Percentiles rank a stretch among this genome's conserved stretches.
These are phyloP conservation scores for Xestia xanthographa DNA, from an alignment of 2,888 invertebrate species.

Conservation along the genomic window DNA sequence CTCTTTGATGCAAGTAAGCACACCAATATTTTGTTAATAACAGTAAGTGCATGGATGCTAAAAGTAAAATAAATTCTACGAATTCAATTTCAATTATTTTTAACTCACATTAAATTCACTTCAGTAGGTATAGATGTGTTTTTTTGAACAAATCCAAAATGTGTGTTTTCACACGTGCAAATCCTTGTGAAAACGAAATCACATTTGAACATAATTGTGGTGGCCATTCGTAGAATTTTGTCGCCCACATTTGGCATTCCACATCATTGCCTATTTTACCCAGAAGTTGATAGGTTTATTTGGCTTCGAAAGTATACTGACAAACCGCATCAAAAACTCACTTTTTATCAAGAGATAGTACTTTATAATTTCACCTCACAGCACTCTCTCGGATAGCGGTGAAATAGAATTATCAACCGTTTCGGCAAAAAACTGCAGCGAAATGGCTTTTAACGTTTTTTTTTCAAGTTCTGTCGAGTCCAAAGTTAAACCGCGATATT, in stretches of 20 bases:
- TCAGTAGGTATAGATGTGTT: too few species aligned
- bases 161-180: background rate
- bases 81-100: background rate
- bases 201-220: too few species aligned
- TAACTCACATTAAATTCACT: background rate
- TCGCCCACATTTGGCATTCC: background rate
- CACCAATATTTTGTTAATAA: conserved; percentile 35
- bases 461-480: conserved; percentile 71
- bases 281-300: background rate
- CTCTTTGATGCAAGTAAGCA: conserved; percentile 20
- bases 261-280: background rate
- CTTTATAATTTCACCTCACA: conserved; percentile 71
- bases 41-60: conserved; percentile 7
- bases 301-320: conserved; percentile 32
- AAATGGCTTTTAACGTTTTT: conserved; percentile 79
- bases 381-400: conserved; percentile 72
- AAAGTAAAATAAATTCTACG: background rate
- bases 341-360: conserved; percentile 63
- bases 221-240: background rate
- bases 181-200: too few species aligned
- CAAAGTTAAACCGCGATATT: conserved; percentile 72
- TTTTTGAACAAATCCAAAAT: background rate
- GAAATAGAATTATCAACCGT: conserved; percentile 82
- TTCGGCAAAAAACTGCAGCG: conserved; percentile 76
- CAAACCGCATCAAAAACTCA: conserved; percentile 57